These are phyloP conservation scores for Eueides isabella DNA, from an alignment of 1,140 invertebrate species.

Conservation along the genomic window DNA sequence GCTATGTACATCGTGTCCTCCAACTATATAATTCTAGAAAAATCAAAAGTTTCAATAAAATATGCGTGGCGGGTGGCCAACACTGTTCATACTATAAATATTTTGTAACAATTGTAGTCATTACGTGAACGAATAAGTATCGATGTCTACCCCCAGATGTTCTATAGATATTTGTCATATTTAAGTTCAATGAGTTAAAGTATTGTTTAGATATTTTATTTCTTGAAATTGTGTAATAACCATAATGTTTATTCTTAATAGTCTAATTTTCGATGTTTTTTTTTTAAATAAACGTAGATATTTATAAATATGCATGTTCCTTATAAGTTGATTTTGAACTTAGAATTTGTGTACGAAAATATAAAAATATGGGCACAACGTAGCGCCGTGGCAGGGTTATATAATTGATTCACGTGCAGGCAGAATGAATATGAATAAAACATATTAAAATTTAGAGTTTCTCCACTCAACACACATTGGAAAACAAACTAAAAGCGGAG, in stretches of 20 bases:
- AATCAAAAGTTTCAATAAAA: constrained; percentile 14
- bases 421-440: too few species aligned
- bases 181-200: neutral
- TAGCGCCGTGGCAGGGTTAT: too few species aligned
- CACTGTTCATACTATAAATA: constrained; percentile 47
- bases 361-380: too few species aligned
- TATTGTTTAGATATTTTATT: neutral
- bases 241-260: neutral
- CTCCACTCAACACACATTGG: too few species aligned
- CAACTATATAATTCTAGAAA: neutral
- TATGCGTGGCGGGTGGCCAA: constrained; percentile 49
- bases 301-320: too few species aligned
- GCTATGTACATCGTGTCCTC: neutral
- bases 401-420: too few species aligned
- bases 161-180: constrained; percentile 35
- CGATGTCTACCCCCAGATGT: constrained; percentile 39
- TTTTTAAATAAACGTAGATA: too few species aligned
- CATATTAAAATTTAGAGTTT: too few species aligned
- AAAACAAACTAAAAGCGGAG: too few species aligned
- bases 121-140: constrained; percentile 47
- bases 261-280: too few species aligned
- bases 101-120: constrained; percentile 47
- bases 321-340: too few species aligned
- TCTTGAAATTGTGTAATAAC: neutral
- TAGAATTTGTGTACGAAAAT: too few species aligned